Evolutionary conservation across 2,888 invertebrate species (phyloP).

Genomic region (Rhagonycha lutea): DNA sequence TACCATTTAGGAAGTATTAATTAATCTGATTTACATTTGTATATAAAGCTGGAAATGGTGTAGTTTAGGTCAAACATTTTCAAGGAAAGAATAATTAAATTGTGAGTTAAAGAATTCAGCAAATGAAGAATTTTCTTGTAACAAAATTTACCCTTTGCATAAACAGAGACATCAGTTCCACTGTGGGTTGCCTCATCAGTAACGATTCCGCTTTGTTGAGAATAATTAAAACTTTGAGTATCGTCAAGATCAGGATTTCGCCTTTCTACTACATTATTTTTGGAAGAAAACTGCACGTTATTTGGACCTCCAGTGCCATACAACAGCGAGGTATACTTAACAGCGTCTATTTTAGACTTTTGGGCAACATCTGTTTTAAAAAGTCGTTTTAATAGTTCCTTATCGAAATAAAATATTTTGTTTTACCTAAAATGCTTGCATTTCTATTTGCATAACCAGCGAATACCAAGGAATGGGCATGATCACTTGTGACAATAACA

Average conservation of each 20-base stretch:
- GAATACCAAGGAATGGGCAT: slow-evolving; percentile 77
- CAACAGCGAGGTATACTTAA: slow-evolving; percentile 76
- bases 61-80: too few species aligned
- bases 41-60: too few species aligned
- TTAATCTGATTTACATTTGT: too few species aligned
- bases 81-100: too few species aligned
- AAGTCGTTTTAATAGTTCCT: not conserved
- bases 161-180: slow-evolving; percentile 84
- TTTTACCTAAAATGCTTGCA: slow-evolving; percentile 69
- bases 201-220: slow-evolving; percentile 72
- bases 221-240: slow-evolving; percentile 68
- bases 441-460: slow-evolving; percentile 78
- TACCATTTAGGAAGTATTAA: too few species aligned
- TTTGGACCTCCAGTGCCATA: slow-evolving; percentile 78
- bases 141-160: slow-evolving; percentile 68
- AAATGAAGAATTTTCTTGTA: too few species aligned
- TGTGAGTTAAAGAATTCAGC: too few species aligned
- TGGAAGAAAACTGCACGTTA: slow-evolving; percentile 62
- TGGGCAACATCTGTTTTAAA: slow-evolving; percentile 61
- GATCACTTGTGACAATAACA: slow-evolving; percentile 84
- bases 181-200: slow-evolving; percentile 79
- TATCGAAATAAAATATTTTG: not conserved
- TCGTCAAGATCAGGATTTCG: slow-evolving; percentile 65
- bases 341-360: slow-evolving; percentile 63
- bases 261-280: slow-evolving; percentile 55